Conservation (phyloP, 2,888 invertebrate species). For the Leucoptera coffeella region DNA sequence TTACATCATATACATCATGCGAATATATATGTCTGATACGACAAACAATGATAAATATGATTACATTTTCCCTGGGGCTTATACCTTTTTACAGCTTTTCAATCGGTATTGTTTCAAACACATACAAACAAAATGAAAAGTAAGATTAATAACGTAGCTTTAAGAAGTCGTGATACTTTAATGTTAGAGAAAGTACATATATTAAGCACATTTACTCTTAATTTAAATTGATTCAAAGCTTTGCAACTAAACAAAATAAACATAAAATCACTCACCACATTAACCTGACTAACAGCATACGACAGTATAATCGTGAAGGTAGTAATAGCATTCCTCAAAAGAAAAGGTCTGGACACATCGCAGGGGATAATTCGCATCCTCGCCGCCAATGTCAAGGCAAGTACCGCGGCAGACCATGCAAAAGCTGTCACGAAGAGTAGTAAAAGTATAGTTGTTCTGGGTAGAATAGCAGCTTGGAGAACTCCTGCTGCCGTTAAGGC, state of each 20-base stretch:
- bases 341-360: constrained; percentile 80
- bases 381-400: constrained; percentile 79
- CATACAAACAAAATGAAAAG: no score
- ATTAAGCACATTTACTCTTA: no score
- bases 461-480: constrained; percentile 71
- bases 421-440: constrained; percentile 84
- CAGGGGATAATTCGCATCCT: constrained; percentile 77
- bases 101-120: no score
- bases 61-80: background rate
- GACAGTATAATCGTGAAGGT: constrained; percentile 81
- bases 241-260: constrained; percentile 2
- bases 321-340: constrained; percentile 77
- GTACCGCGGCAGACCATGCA: constrained; percentile 82
- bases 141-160: no score
- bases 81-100: no score
- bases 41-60: background rate
- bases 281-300: constrained; percentile 86
- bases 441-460: constrained; percentile 76
- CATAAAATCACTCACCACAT: constrained; percentile 66
- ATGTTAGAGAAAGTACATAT: no score
- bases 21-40: background rate
- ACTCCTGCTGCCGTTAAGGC: constrained; percentile 73
- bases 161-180: no score
- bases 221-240: no score
- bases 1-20: no score